These are phyloP conservation scores for Cybosia mesomella DNA, from an alignment of 2,888 invertebrate species.

Conservation along the genomic window DNA sequence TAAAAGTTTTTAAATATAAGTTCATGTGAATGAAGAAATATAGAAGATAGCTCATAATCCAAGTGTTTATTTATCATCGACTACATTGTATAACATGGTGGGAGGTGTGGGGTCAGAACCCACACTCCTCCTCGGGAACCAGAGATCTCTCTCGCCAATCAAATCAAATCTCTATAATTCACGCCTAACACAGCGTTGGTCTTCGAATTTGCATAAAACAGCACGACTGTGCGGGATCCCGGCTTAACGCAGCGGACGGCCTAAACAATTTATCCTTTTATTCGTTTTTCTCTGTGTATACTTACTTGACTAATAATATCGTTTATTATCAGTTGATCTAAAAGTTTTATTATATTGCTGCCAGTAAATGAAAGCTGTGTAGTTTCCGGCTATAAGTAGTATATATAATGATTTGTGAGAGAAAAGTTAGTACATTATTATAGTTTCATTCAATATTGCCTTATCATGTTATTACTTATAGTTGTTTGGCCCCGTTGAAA, in stretches of 20 bases:
- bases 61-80: too few relatives aligned
- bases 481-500: not conserved
- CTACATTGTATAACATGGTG: too few relatives aligned
- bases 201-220: too few relatives aligned
- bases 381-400: conserved; percentile 14
- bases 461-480: conserved; percentile 10
- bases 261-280: conserved; percentile 12
- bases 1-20: too few relatives aligned
- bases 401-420: conserved; percentile 11
- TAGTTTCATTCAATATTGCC: conserved; percentile 14
- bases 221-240: not conserved
- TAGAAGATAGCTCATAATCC: too few relatives aligned
- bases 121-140: too few relatives aligned
- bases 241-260: not conserved
- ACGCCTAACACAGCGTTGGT: too few relatives aligned
- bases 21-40: too few relatives aligned
- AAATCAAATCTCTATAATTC: too few relatives aligned
- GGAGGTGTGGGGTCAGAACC: too few relatives aligned
- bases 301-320: conserved; percentile 15
- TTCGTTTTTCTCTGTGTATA: conserved; percentile 12
- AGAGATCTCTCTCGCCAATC: too few relatives aligned
- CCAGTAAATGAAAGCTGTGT: conserved; percentile 13
- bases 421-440: conserved; percentile 10
- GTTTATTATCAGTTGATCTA: conserved; percentile 22
- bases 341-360: conserved; percentile 18